Evolutionary conservation across 1,140 invertebrate species (phyloP).

Genomic region (Ephestia elutella): DNA sequence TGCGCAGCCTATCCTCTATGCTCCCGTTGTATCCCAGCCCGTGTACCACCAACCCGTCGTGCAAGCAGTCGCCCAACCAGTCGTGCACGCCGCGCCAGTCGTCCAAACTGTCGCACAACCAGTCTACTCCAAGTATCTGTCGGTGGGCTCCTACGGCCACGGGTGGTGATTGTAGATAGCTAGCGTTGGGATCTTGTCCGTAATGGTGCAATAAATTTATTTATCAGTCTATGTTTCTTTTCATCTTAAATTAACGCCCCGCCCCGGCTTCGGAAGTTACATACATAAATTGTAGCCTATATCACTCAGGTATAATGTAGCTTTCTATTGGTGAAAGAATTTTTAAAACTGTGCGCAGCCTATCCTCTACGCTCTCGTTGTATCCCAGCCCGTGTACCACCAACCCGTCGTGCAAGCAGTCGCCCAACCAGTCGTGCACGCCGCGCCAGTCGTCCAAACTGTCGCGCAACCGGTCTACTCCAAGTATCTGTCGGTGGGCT

Average conservation of each 20-base stretch:
- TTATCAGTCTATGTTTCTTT: not conserved
- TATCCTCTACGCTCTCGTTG: constrained; percentile 27
- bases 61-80: constrained; percentile 36
- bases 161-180: constrained; percentile 49
- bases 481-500: constrained; percentile 31
- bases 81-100: constrained; percentile 25
- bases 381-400: constrained; percentile 15
- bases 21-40: constrained; percentile 19
- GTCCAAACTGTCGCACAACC: constrained; percentile 33
- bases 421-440: constrained; percentile 31
- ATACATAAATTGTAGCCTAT: too few relatives aligned
- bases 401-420: constrained; percentile 32
- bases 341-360: too few relatives aligned
- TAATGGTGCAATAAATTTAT: constrained; percentile 45
- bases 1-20: constrained; percentile 36
- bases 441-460: constrained; percentile 26
- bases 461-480: constrained; percentile 34
- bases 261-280: too few relatives aligned
- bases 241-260: too few relatives aligned
- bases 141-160: constrained; percentile 37
- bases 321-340: too few relatives aligned
- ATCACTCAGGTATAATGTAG: too few relatives aligned
- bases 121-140: constrained; percentile 33
- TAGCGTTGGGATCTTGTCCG: constrained; percentile 59
- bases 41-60: constrained; percentile 22